Conservation (phyloP, 2,888 invertebrate species). For the Acanthosoma haemorrhoidale region DNA sequence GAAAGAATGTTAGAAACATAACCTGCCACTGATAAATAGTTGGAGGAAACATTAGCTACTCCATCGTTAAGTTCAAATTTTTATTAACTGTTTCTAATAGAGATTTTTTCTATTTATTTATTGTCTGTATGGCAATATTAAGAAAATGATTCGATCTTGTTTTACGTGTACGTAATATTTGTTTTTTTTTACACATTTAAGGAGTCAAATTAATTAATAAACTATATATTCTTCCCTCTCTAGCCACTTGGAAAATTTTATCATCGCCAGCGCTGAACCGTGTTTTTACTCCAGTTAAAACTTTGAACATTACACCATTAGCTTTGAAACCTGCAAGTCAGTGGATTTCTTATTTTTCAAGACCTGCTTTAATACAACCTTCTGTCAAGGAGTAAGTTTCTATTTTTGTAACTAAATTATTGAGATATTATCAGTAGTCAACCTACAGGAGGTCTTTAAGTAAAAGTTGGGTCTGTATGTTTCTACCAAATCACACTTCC, state of each 20-base stretch:
- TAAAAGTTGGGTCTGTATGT: no score
- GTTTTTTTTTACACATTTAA: neutral
- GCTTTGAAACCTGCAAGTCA: neutral
- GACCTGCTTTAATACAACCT: neutral
- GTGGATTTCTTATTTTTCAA: neutral
- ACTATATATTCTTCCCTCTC: neutral
- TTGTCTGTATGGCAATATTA: no score
- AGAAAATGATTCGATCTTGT: neutral
- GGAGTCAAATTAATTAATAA: no score
- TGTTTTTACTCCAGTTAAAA: neutral
- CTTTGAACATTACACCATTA: neutral
- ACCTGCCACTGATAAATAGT: no score
- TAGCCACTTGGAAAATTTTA: neutral
- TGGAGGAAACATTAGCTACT: no score
- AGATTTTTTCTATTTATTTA: no score
- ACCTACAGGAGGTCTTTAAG: no score
- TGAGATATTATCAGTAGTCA: neutral
- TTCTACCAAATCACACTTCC: no score
- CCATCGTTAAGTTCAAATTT: no score
- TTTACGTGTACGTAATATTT: neutral
- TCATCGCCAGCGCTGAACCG: neutral
- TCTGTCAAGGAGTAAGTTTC: neutral
- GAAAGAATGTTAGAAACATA: no score
- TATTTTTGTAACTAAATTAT: neutral
- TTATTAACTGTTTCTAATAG: no score